Evolutionary conservation across 2,113 vertebrate genomes (phyloP), one percentile per base, ranked within the genome.

Genomic region (Nestor notabilis): DNA sequence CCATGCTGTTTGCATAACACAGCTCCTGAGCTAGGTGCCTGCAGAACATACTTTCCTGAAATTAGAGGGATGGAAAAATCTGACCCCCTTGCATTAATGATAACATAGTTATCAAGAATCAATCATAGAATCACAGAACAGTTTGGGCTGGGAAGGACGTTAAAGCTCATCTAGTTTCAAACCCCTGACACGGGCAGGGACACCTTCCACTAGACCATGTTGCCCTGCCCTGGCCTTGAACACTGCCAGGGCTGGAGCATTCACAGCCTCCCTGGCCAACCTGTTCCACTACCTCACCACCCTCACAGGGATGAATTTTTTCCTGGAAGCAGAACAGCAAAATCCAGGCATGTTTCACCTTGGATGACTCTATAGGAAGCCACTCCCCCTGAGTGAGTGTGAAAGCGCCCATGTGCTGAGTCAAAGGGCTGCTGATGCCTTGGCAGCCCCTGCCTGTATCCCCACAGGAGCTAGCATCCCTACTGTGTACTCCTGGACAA

Each of bases 301-400:
- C 20, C 9, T n/a, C 33, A n/a, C 14, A 58, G 55, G 13, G 55
- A n/a, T n/a, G 33, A 58, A n/a, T 14, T 58, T 58, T 31, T 58
- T 23, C 55, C 31, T 23, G 13, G 55, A 58, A 39, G 39, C 39
- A 39, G 39, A 69, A 43, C 0, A 39, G 55, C 71, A 89, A 46
- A 46, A 85, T 18, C 9, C 41, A 37, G 20, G 50, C 17, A 63
- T 17, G 28, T 28, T 43, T 58, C 6, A 4, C 29, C 50, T 37
- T 49, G 31, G 37, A n/a, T 47, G 20, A 53, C 11, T 15, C 44
- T 41, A 17, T 10, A 2, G 20, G 0, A 0, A 77, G 39, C 6
- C 46, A 20, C 33, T 41, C 7, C 17, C 14, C 23, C 5, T 11
- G 23, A 13, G 7, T 7, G 33, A 47, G 19, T 2, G 7, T 20